Evolutionary conservation across 2,113 vertebrate genomes (phyloP).

Genomic region (Ophthalmotilapia sp.): DNA sequence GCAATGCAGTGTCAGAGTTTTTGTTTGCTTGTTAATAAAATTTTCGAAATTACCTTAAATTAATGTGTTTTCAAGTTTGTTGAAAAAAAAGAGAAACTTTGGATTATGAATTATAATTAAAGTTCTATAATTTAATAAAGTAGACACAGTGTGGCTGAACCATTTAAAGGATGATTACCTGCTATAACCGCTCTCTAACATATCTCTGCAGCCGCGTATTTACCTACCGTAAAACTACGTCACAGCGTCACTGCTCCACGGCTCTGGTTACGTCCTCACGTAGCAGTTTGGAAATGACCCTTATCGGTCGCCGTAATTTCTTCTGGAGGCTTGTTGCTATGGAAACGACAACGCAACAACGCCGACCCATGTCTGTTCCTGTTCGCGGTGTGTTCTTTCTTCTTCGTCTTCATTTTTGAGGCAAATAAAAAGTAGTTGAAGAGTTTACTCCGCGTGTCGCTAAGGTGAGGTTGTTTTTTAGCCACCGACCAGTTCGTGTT

Average conservation of each 20-base stretch:
- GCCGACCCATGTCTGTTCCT: rapidly evolving
- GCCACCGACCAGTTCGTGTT: neutral
- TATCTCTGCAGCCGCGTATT: neutral
- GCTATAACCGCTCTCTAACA: neutral
- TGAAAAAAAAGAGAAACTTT: neutral
- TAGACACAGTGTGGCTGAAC: neutral
- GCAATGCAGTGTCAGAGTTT: slow-evolving; percentile 18
- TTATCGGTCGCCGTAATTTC: slow-evolving; percentile 19
- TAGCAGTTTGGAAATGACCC: neutral
- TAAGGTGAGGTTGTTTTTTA: neutral
- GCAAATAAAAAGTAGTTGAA: neutral
- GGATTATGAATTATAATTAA: neutral
- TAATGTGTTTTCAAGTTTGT: neutral
- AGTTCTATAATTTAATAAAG: neutral
- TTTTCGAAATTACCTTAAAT: slow-evolving; percentile 4
- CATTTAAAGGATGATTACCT: no score
- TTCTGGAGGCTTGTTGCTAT: neutral
- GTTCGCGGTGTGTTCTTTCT: neutral
- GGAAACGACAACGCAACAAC: neutral
- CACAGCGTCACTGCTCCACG: rapidly evolving
- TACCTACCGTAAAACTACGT: neutral
- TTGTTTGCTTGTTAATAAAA: neutral
- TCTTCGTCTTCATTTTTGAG: neutral
- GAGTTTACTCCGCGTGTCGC: neutral
- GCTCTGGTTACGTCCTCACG: neutral